A percentile compares a stretch with the other conserved stretches of the same genome.
These are phyloP conservation scores for Acanthurus leucopareius DNA, from an alignment of 2,797 vertebrate species.

Conservation along the genomic window DNA sequence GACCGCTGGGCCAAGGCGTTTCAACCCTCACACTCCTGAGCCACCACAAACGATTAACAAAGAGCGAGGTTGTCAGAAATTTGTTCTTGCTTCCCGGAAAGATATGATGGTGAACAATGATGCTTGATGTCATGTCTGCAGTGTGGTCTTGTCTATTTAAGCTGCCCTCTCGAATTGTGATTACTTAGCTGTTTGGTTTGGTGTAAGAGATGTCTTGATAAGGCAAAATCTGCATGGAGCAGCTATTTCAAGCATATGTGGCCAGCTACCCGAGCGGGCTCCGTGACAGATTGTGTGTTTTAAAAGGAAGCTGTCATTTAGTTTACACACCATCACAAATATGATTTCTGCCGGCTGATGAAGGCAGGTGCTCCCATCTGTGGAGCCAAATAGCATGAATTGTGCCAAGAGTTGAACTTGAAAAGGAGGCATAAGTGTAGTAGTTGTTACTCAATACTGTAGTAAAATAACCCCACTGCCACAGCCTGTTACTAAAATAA, in stretches of 20 bases:
- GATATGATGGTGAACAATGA: conserved; percentile 46
- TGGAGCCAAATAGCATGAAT: conserved; percentile 62
- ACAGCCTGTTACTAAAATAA: conserved; percentile 87
- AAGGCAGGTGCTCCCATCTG: conserved; percentile 71
- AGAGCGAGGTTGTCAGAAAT: conserved; percentile 53
- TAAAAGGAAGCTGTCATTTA: conserved; percentile 67
- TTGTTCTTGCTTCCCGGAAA: conserved; percentile 56
- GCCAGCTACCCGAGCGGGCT: background rate
- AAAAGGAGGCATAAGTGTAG: conserved; percentile 79
- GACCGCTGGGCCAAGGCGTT: conserved; percentile 69
- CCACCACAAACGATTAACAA: conserved; percentile 50
- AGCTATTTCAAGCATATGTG: conserved; percentile 21
- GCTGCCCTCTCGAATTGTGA: conserved; percentile 41
- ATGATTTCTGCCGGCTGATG: conserved; percentile 44
- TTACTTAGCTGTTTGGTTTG: conserved; percentile 47
- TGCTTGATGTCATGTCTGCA: conserved; percentile 57
- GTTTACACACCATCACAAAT: conserved; percentile 57
- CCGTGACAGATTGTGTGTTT: conserved; percentile 59
- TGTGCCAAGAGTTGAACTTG: conserved; percentile 69
- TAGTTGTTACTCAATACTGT: conserved; percentile 83
- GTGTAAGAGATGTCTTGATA: conserved; percentile 63
- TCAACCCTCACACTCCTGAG: conserved; percentile 63
- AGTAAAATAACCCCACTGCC: conserved; percentile 84
- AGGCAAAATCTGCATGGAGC: conserved; percentile 24
- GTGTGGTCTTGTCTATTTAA: conserved; percentile 58